Conservation (phyloP, 1,140 invertebrate genomes). For the Tetraneura akinire region DNA sequence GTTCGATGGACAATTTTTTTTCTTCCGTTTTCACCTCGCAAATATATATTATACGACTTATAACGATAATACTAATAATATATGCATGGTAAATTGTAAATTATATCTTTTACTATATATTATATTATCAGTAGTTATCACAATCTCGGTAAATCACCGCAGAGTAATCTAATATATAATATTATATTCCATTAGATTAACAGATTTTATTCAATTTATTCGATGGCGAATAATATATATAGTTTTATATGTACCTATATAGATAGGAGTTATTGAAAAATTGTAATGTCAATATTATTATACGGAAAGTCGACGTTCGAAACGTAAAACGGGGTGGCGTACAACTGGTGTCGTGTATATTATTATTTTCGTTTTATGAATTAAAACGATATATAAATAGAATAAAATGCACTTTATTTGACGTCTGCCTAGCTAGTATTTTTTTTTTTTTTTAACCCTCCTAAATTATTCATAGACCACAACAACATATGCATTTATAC, state of each 20-base stretch:
- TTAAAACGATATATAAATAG: neutral
- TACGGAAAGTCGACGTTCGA: neutral
- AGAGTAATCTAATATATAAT: too few relatives aligned
- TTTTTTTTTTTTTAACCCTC: conserved; percentile 5
- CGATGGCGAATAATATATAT: too few relatives aligned
- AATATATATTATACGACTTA: too few relatives aligned
- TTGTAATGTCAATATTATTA: neutral
- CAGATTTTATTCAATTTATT: too few relatives aligned
- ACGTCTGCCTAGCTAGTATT: neutral
- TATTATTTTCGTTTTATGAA: neutral
- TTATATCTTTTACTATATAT: too few relatives aligned
- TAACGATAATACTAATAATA: too few relatives aligned
- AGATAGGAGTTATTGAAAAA: too few relatives aligned
- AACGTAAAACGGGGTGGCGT: neutral
- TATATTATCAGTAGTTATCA: neutral
- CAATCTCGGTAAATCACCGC: too few relatives aligned
- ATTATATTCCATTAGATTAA: too few relatives aligned
- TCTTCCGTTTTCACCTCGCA: neutral
- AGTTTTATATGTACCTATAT: too few relatives aligned
- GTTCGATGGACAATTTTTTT: conserved; percentile 23
- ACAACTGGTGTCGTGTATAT: neutral
- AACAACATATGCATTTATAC: neutral
- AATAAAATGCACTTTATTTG: neutral
- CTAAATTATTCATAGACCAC: neutral
- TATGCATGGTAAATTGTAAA: too few relatives aligned